Percentiles rank a stretch among this genome's conserved stretches.
phyloP scores from a whole-genome alignment of 92 coral and sea anemone species.

The Phenganax subtilis region DNA sequence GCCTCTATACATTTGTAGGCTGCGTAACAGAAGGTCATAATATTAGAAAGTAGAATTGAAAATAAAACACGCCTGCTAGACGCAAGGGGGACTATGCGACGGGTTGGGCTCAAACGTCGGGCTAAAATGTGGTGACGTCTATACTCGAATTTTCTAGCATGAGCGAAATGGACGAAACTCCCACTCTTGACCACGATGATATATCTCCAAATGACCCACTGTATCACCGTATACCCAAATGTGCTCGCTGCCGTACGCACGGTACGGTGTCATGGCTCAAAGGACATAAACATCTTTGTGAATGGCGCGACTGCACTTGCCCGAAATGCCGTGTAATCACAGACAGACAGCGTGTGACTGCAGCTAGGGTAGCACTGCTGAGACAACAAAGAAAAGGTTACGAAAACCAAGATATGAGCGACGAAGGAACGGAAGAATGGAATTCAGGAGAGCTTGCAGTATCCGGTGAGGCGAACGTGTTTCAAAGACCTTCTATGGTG shows the following conservation, averaged over 20 bases:
- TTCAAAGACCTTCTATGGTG: constrained; percentile 91
- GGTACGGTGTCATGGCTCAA: constrained; percentile 98
- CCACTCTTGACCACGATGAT: constrained; percentile 48
- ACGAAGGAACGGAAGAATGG: constrained; percentile 68
- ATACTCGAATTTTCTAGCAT: constrained; percentile 30
- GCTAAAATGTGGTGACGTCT: not conserved
- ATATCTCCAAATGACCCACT: constrained; percentile 48
- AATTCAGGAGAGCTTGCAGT: constrained; percentile 56
- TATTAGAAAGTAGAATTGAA: too few species aligned
- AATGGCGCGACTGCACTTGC: constrained; percentile 97
- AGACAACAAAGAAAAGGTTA: constrained; percentile 96
- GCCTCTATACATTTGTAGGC: too few species aligned
- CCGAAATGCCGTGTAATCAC: constrained; percentile 89
- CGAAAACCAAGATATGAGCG: constrained; percentile 72
- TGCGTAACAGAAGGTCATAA: too few species aligned
- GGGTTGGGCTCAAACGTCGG: too few species aligned
- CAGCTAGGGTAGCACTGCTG: constrained; percentile 92
- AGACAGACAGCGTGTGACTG: constrained; percentile 91
- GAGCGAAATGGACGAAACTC: constrained; percentile 58
- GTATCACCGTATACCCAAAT: constrained; percentile 89
- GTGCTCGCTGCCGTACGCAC: constrained; percentile 97
- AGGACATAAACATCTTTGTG: constrained; percentile 96
- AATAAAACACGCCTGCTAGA: too few species aligned
- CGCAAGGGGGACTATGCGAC: too few species aligned
- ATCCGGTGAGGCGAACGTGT: constrained; percentile 47